Base-by-base conservation (phyloP, 2,113 vertebrate species). In the Solea senegalensis region DNA sequence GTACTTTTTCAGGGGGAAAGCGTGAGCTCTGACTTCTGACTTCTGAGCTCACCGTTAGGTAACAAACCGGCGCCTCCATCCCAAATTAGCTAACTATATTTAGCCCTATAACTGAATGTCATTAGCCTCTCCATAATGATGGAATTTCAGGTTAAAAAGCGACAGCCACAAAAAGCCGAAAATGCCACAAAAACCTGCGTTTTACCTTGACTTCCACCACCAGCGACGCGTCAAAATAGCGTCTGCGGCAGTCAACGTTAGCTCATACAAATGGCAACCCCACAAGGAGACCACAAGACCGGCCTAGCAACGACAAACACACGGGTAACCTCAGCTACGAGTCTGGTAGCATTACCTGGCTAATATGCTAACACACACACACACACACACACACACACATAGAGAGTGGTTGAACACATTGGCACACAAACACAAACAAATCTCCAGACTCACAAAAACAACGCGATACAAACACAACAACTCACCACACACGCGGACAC, bases 241-340 rank as follows among this genome's bases (percentile, higher is more conserved):
- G 21, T 49, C 0, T 53, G 44, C 7, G 56, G 44, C 71, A 72
- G 64, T 13, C 11, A 44, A 1, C 76, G 59, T 40, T 53, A 75
- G 46, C 65, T 57, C 12, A 0, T 26, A 12, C 16, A 41, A 46
- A 74, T 14, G 1, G 8, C 26, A 71, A 57, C 79, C 72, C 21
- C 58, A 4, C 41, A n/a, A 67, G 48, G 74, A 80, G 76, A 57
- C 16, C 50, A 52, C 63, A 63, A 67, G 45, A 75, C 70, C 76
- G 89, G 91, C 90, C 92, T 93, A 86, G 91, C 92, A 93, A 93
- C 92, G 59, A 53, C 84, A 91, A 92, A 93, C 90, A 90, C 86
- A 83, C 61, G 13, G 83, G 84, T 72, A 78, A 82, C 85, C 89
- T 69, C 27, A 57, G 74, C 88, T 62, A 82, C 78, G 26, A 69